phyloP scores from a whole-genome alignment of 2,888 invertebrate species.

The Phania funesta region DNA sequence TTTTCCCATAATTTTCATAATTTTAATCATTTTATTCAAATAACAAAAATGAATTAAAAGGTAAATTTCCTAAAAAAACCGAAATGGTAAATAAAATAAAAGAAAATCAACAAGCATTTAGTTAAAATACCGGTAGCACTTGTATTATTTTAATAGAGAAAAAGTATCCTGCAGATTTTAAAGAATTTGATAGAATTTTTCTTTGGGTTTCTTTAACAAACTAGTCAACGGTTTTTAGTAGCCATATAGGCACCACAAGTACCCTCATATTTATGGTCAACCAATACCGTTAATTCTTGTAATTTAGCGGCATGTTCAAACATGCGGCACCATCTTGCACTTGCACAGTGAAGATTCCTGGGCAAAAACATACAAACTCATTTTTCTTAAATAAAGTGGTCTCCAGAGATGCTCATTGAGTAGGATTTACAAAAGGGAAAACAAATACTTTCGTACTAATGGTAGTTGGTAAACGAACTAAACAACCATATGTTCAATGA shows the following conservation, averaged over 20 bases:
- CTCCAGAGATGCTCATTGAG: constrained; percentile 57
- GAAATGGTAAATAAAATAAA: too few species aligned
- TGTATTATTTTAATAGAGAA: constrained; percentile 30
- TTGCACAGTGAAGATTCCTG: constrained; percentile 26
- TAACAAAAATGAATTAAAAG: constrained; percentile 34
- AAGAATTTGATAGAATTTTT: constrained; percentile 31
- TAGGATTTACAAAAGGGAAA: constrained; percentile 49
- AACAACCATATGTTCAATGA: constrained; percentile 25
- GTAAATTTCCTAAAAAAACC: constrained; percentile 22
- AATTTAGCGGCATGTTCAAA: constrained; percentile 69
- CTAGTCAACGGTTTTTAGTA: constrained; percentile 46
- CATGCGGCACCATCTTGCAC: constrained; percentile 51
- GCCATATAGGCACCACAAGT: constrained; percentile 3
- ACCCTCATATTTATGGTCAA: constrained; percentile 54
- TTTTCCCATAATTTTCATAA: too few species aligned
- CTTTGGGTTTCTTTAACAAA: constrained; percentile 18
- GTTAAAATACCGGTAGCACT: constrained; percentile 57
- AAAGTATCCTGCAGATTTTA: constrained; percentile 48
- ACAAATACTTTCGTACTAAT: constrained; percentile 18
- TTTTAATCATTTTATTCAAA: constrained; percentile 11
- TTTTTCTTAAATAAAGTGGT: constrained; percentile 61
- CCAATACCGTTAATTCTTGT: constrained; percentile 69
- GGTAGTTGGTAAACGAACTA: constrained; percentile 11
- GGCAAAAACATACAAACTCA: constrained; percentile 20
- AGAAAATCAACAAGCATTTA: constrained; percentile 21